Base-by-base conservation (phyloP, 2,888 invertebrate genomes). In the Drosophila kuntzei region DNA sequence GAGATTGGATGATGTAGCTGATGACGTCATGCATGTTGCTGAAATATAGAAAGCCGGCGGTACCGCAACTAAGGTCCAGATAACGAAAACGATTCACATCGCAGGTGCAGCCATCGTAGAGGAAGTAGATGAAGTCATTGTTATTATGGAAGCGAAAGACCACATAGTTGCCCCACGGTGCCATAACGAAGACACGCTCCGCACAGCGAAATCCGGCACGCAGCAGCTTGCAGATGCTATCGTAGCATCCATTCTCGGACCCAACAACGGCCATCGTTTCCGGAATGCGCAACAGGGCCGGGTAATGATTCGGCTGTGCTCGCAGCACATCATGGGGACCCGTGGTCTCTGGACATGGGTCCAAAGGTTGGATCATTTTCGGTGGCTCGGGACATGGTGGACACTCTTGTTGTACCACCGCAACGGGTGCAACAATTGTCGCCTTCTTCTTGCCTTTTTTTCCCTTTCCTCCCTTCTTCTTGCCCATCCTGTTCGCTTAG, bases 81-180 rank as follows among this genome's bases (percentile, higher is more conserved):
- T 89, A 88, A 0, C 91, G 87, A 66, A 91, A 90, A 1, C 90
- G 71, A 44, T 90, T 87, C 2, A 91, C 81, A 53, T 91, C 90
- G 66, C 91, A 91, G 9, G 91, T 91, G 66, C 92, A 92, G 8
- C 91, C 92, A 57, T 91, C 90, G 53, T 86, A 92, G 2, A 91
- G 72, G 47, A 89, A 90, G 66, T 87, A 91, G 2, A 77, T 81
- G 55, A 82, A 79, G 36, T 80, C 82, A 0, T 62, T 73, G 27
- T 75, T 79, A 16, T 79, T 80, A 46, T 80, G 79, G 49, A 79
- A 86, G 4, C 87, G 89, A 43, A 92, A 91, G 2, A 88, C 85
- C 1, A 91, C 90, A 61, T 91, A 92, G 37, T 91, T 91, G 61
- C 92, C 91, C 91, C 91, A 92, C 1, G 91, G 91, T 0, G 91